Evolutionary conservation across 1,140 invertebrate genomes (phyloP).

Genomic region (Portunus trituberculatus): DNA sequence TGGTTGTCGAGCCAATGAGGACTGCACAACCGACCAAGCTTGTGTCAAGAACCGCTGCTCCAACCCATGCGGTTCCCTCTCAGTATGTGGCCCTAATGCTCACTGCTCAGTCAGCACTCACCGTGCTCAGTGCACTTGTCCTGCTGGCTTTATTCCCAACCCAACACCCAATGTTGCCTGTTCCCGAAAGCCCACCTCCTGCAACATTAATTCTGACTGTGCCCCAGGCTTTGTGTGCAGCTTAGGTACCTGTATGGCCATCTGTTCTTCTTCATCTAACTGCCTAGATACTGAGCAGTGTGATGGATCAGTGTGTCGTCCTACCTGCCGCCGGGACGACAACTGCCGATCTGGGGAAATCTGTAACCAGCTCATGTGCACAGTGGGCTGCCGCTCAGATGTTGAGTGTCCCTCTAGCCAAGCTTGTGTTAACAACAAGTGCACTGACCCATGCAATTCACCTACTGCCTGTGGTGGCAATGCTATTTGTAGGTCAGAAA

Average conservation of each 20-base stretch:
- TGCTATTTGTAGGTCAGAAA: constrained; percentile 86
- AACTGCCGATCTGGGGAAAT: constrained; percentile 92
- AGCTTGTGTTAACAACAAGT: constrained; percentile 88
- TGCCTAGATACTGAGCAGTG: constrained; percentile 92
- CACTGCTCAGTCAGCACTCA: constrained; percentile 87
- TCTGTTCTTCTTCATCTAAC: constrained; percentile 87
- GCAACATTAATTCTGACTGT: constrained; percentile 88
- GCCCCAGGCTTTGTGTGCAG: constrained; percentile 86
- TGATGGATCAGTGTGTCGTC: constrained; percentile 84
- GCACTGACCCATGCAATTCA: constrained; percentile 87
- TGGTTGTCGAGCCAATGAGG: constrained; percentile 92
- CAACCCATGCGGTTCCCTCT: constrained; percentile 88
- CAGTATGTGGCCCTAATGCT: constrained; percentile 89
- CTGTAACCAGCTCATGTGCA: constrained; percentile 89
- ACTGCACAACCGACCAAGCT: constrained; percentile 90
- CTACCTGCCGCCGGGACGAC: constrained; percentile 87
- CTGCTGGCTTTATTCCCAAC: constrained; percentile 89
- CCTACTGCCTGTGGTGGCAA: constrained; percentile 92
- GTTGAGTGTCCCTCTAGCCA: constrained; percentile 85
- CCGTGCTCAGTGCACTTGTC: constrained; percentile 90
- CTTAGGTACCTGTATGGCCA: constrained; percentile 86
- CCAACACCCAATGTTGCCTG: constrained; percentile 89
- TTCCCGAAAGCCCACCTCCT: constrained; percentile 87
- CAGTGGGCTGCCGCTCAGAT: constrained; percentile 90
- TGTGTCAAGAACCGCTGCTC: constrained; percentile 90